phyloP scores from a whole-genome alignment of 2,888 invertebrate species.

The Mimumesa dahlbomi region DNA sequence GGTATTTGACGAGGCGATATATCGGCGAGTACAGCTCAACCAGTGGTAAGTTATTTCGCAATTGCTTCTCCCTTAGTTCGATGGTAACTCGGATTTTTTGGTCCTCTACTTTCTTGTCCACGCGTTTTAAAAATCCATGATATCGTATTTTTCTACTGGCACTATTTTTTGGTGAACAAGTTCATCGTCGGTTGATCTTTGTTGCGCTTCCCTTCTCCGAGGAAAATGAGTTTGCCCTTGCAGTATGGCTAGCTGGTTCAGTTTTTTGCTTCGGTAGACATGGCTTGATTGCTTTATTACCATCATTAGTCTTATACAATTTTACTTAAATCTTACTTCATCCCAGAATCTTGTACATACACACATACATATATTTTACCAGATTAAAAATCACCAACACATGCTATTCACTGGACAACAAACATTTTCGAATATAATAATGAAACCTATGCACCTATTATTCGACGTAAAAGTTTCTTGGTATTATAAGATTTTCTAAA shows the following conservation, averaged over 20 bases:
- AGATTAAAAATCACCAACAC: too few relatives aligned
- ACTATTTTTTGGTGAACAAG: not conserved
- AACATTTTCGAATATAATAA: too few relatives aligned
- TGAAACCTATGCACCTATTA: too few relatives aligned
- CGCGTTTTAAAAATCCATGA: too few relatives aligned
- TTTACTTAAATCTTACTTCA: too few relatives aligned
- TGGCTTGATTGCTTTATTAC: constrained; percentile 64
- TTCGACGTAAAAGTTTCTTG: too few relatives aligned
- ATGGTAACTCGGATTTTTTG: constrained; percentile 5
- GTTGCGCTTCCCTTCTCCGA: not conserved
- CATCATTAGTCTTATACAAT: too few relatives aligned
- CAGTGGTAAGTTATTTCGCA: constrained; percentile 84
- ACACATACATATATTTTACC: too few relatives aligned
- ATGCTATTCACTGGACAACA: too few relatives aligned
- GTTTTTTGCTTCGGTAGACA: constrained; percentile 55
- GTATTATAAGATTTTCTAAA: too few relatives aligned
- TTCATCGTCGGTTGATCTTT: not conserved
- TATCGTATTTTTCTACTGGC: not conserved
- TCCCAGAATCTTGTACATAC: too few relatives aligned
- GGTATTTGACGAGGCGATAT: constrained; percentile 89
- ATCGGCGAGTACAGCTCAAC: constrained; percentile 91
- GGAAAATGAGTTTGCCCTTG: constrained; percentile 2
- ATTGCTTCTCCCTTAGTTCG: constrained; percentile 3
- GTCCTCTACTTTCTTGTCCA: too few relatives aligned
- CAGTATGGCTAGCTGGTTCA: constrained; percentile 44